Evolutionary conservation across 2,797 vertebrate genomes (phyloP).

Genomic region (Micropoecilia bifurca): DNA sequence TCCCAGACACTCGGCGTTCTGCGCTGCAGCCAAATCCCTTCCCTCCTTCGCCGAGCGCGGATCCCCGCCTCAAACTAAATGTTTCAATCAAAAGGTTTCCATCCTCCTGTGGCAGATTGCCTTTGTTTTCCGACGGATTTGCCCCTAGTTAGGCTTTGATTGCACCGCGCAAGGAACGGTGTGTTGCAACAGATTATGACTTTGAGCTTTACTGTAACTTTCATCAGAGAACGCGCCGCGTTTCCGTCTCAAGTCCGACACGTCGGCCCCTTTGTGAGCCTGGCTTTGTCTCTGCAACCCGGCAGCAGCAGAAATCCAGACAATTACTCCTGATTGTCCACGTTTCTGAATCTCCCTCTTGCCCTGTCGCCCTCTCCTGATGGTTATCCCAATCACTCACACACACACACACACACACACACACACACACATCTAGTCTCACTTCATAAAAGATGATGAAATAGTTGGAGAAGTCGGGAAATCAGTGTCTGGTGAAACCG

Average conservation of each 20-base stretch:
- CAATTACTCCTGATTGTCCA: slow-evolving; percentile 49
- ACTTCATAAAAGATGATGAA: slow-evolving; percentile 80
- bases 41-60: slow-evolving; percentile 30
- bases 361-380: slow-evolving; percentile 34
- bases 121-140: slow-evolving; percentile 68
- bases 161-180: slow-evolving; percentile 43
- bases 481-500: slow-evolving; percentile 80
- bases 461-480: slow-evolving; percentile 85
- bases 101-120: slow-evolving; percentile 61
- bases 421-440: slow-evolving; percentile 39
- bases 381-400: slow-evolving; percentile 41
- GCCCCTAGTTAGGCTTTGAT: slow-evolving; percentile 74
- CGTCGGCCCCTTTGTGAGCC: slow-evolving; percentile 6
- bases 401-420: slow-evolving; percentile 26
- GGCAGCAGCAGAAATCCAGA: slow-evolving; percentile 19
- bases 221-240: slow-evolving; percentile 33
- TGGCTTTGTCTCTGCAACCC: slow-evolving; percentile 9
- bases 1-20: neutral
- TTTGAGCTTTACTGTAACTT: slow-evolving; percentile 43
- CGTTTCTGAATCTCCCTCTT: slow-evolving; percentile 56
- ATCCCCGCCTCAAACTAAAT: slow-evolving; percentile 66
- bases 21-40: slow-evolving; percentile 35
- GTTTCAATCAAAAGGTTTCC: slow-evolving; percentile 68
- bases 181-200: slow-evolving; percentile 56
- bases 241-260: slow-evolving; percentile 2